Percentiles rank a stretch among this genome's conserved stretches.
phyloP scores from a whole-genome alignment of 2,113 vertebrate species.

The Dinomys branickii region DNA sequence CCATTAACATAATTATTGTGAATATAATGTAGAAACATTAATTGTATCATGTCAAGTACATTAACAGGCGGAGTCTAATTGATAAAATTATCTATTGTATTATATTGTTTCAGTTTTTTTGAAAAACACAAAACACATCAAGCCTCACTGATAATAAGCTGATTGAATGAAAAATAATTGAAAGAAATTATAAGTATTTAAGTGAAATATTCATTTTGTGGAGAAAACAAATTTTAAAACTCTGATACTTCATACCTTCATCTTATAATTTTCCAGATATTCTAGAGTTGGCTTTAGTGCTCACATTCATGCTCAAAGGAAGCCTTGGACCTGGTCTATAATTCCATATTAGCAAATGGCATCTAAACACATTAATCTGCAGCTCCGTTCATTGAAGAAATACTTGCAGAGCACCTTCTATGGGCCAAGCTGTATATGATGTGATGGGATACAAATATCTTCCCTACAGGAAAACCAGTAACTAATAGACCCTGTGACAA shows the following conservation, averaged over 20 bases:
- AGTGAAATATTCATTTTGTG: constrained; percentile 34
- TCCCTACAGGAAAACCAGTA: constrained; percentile 35
- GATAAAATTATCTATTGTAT: neutral
- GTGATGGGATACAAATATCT: constrained; percentile 13
- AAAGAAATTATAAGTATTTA: constrained; percentile 43
- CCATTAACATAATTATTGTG: neutral
- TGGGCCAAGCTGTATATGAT: neutral
- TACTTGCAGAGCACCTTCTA: neutral
- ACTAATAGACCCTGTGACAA: constrained; percentile 58
- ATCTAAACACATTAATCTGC: constrained; percentile 1
- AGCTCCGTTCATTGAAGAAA: neutral
- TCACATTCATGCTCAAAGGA: constrained; percentile 51
- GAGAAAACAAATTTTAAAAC: constrained; percentile 37
- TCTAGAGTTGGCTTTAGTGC: constrained; percentile 18
- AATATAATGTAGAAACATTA: constrained; percentile 19
- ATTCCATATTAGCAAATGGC: neutral
- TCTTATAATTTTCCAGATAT: neutral
- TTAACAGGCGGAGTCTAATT: neutral
- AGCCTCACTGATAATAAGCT: constrained; percentile 8
- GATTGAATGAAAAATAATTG: constrained; percentile 37
- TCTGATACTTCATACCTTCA: constrained; percentile 15
- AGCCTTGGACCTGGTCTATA: neutral
- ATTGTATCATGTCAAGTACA: constrained; percentile 44
- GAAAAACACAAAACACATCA: neutral
- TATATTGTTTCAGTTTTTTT: constrained; percentile 29